phyloP scores from a whole-genome alignment of 2,797 vertebrate genomes.

The Xiphophorus birchmanni region DNA sequence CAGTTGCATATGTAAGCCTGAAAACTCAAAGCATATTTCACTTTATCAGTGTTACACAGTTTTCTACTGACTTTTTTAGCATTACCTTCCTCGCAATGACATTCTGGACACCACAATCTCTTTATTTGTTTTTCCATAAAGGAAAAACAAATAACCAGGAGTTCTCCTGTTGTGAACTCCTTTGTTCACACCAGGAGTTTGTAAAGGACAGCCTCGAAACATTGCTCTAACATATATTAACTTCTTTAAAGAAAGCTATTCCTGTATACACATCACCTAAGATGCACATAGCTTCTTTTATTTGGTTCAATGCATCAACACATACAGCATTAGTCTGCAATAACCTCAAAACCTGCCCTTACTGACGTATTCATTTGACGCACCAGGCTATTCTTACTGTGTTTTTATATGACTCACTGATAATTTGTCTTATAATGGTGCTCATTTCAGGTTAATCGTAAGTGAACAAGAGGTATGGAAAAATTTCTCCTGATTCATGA shows the following conservation, averaged over 20 bases:
- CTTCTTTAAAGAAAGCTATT: background rate
- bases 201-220: background rate
- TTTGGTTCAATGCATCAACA: background rate
- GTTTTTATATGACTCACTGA: background rate
- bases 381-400: background rate
- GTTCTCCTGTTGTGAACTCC: no score
- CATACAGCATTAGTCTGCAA: background rate
- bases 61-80: background rate
- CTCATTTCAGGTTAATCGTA: background rate
- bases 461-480: background rate
- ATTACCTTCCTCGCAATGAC: background rate
- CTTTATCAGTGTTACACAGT: background rate
- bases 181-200: background rate
- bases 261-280: background rate
- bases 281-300: background rate
- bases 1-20: background rate
- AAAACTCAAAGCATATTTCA: background rate
- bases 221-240: background rate
- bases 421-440: background rate
- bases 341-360: background rate
- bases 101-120: background rate
- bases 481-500: background rate
- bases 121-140: background rate
- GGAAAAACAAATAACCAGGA: no score
- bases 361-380: background rate